Evolutionary conservation across 2,113 vertebrate genomes (phyloP), one percentile per base, ranked within the genome.

Genomic region (Platycercus adscitus): DNA sequence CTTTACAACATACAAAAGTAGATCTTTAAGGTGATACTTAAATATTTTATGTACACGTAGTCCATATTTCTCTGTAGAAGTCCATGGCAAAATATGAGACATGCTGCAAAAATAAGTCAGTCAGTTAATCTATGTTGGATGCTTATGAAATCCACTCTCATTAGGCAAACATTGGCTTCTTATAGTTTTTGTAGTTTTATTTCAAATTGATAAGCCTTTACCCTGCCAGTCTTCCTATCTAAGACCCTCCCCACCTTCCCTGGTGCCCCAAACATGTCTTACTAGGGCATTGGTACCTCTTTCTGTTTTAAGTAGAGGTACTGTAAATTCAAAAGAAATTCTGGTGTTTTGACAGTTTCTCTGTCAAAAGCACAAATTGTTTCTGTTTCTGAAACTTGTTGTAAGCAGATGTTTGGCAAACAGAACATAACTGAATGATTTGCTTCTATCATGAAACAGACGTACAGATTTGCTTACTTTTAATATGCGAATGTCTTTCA

Each of bases 1-100:
- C 69, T 96, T 94, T 94, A 61, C 94, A 63, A 96, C 41, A 24
- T 44, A 44, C 25, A 71, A 79, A 88, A 97, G 44, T 5, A 46
- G 17, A 61, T 81, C 19, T 87, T 61, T 55, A 37, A 80, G 83
- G 41, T 9, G 1, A 37, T 73, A 18, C 10, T 68, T 58, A 20
- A 64, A 12, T 72, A 37, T 92, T 95, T 96, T 88, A 88, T 71
- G 26, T 95, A 19, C 35, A 46, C 24, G 35, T 88, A 28, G 19
- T 96, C 75, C 37, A 39, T 56, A 50, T 75, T 84, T 83, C 61
- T 81, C 33, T 95, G 61, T 82, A 43, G 35, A 60, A 75, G 5
- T 91, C 23, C 21, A 41, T 78, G 13, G 60, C 23, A 50, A 72
- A 83, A 58, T 29, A 23, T 2, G 41, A 63, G 41, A 47, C 23